These are phyloP conservation scores for Tachycineta bicolor DNA, from an alignment of 2,113 vertebrate species.

Conservation along the genomic window DNA sequence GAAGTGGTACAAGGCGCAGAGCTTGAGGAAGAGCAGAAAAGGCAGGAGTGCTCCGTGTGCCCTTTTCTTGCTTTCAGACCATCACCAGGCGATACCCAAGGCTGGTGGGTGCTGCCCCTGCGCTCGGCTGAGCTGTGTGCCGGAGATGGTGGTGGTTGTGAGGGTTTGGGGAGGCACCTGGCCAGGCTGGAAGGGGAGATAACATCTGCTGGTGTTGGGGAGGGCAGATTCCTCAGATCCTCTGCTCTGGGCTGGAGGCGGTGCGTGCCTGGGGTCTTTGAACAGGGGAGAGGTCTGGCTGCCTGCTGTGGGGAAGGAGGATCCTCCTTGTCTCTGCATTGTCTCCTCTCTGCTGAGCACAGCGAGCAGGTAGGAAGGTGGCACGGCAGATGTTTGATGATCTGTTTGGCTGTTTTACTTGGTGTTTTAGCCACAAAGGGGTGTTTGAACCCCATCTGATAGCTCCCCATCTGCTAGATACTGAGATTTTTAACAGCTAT, in stretches of 20 bases:
- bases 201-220: accelerated
- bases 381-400: background rate
- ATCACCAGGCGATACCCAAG: accelerated
- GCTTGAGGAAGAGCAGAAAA: background rate
- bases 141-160: background rate
- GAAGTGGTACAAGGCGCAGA: background rate
- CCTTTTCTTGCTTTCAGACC: background rate
- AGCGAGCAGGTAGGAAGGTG: background rate
- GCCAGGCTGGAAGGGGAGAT: background rate
- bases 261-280: accelerated
- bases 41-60: background rate
- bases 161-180: background rate
- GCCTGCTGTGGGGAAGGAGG: background rate
- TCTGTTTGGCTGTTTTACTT: background rate
- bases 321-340: accelerated
- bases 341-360: background rate
- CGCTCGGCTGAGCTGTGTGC: background rate
- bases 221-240: accelerated
- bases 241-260: background rate
- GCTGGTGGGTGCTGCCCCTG: background rate
- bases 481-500: background rate
- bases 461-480: background rate
- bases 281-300: accelerated
- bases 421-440: background rate
- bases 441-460: background rate